phyloP scores from a whole-genome alignment of 2,113 vertebrate genomes.

The Bettongia penicillata region DNA sequence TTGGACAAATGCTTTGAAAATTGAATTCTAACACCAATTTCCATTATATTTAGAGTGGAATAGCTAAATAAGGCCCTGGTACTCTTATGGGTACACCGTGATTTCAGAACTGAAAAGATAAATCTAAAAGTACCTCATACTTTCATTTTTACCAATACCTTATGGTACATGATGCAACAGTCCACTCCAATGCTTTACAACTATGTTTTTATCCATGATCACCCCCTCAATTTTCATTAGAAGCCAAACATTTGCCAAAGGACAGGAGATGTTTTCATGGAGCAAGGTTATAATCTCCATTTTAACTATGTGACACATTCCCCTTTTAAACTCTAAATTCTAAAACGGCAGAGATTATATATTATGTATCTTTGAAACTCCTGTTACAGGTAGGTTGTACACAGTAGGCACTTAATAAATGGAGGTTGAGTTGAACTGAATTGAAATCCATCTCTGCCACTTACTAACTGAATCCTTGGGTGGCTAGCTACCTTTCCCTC shows the following conservation, averaged over 20 bases:
- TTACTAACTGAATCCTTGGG: not conserved
- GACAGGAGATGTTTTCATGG: not conserved
- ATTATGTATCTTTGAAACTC: not conserved
- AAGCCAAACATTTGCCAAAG: not conserved
- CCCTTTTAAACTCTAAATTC: not conserved
- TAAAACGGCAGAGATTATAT: not conserved
- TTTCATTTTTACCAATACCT: not conserved
- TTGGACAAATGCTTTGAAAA: not conserved
- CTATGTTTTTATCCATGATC: not conserved
- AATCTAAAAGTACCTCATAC: not conserved
- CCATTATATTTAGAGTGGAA: not conserved
- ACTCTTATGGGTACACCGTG: not conserved
- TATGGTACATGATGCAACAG: accelerated
- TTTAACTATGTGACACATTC: not conserved
- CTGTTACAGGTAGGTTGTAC: not conserved
- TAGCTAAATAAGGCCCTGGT: not conserved
- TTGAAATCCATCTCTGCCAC: not conserved
- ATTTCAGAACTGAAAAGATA: not conserved
- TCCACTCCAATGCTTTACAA: accelerated
- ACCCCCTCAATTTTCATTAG: not conserved
- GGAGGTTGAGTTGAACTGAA: not conserved
- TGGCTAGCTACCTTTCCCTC: not conserved
- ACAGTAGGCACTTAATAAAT: not conserved
- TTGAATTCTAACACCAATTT: not conserved
- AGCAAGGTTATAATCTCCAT: not conserved